phyloP scores from a whole-genome alignment of 2,113 vertebrate species.

The Typhlomys cinereus region DNA sequence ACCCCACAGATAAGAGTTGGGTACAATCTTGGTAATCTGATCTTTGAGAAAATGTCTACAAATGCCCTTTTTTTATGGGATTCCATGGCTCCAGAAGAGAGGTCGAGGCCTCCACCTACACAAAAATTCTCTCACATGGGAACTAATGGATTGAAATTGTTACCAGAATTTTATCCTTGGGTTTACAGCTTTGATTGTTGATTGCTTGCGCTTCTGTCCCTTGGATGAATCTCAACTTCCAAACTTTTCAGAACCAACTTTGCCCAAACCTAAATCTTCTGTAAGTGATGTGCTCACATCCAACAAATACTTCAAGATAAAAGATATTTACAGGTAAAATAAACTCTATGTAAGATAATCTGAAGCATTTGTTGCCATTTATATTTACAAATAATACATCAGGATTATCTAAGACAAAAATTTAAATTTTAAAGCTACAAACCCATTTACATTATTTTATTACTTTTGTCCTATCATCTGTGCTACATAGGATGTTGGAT shows the following conservation, averaged over 20 bases:
- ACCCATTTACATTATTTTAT: conserved; percentile 13
- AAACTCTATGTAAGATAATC: background rate
- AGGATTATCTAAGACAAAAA: background rate
- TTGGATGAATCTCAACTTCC: background rate
- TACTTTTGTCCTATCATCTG: conserved; percentile 12
- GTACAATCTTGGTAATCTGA: background rate
- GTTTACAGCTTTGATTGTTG: conserved; percentile 56
- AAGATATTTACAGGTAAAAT: background rate
- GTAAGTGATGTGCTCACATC: background rate
- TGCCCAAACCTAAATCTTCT: conserved; percentile 1
- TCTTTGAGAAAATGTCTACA: background rate
- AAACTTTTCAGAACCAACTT: conserved; percentile 12
- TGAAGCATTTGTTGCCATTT: background rate
- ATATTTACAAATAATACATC: background rate
- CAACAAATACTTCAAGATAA: conserved; percentile 45
- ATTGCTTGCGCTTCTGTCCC: background rate
- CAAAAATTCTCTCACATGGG: conserved; percentile 53
- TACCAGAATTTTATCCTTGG: conserved; percentile 51
- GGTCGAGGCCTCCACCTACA: conserved; percentile 47
- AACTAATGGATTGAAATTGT: conserved; percentile 50
- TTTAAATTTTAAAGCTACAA: conserved; percentile 41
- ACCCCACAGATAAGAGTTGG: background rate
- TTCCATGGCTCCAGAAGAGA: conserved; percentile 33
- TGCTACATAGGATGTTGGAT: background rate
- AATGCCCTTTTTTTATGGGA: background rate